phyloP scores from a whole-genome alignment of 1,140 invertebrate species.

The Drosophila ambigua region DNA sequence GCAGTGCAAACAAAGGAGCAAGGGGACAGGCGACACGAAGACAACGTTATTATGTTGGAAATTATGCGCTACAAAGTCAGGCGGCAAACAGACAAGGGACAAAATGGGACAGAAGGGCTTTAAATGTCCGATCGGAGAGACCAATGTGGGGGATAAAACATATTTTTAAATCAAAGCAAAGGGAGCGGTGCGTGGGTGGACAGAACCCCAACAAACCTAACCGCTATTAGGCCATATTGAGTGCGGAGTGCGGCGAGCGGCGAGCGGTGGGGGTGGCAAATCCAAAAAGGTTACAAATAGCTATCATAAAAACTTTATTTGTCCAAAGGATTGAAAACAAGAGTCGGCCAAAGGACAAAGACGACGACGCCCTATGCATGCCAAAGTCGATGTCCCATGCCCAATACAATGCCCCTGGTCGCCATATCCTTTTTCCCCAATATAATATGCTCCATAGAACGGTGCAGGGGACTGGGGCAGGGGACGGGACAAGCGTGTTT shows the following conservation, averaged over 20 bases:
- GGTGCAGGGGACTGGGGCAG: neutral
- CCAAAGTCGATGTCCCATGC: slow-evolving; percentile 53
- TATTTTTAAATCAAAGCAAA: slow-evolving; percentile 80
- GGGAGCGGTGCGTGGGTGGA: slow-evolving; percentile 47
- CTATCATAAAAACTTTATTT: slow-evolving; percentile 81
- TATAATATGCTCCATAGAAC: slow-evolving; percentile 67
- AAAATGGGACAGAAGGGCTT: slow-evolving; percentile 39
- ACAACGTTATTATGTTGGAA: slow-evolving; percentile 61
- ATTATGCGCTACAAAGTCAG: slow-evolving; percentile 63
- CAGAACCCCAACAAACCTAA: slow-evolving; percentile 17
- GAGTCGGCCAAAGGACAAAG: slow-evolving; percentile 47
- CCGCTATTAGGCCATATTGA: slow-evolving; percentile 71
- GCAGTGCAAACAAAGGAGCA: slow-evolving; percentile 9
- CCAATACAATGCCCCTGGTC: slow-evolving; percentile 11
- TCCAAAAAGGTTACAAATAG: slow-evolving; percentile 81
- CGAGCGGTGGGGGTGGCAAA: slow-evolving; percentile 27
- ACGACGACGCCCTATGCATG: slow-evolving; percentile 62
- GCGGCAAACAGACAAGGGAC: slow-evolving; percentile 36
- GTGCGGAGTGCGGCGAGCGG: slow-evolving; percentile 8
- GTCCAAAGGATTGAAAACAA: slow-evolving; percentile 78
- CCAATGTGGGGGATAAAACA: slow-evolving; percentile 59
- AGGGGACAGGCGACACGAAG: slow-evolving; percentile 19
- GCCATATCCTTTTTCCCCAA: slow-evolving; percentile 34
- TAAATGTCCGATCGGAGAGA: slow-evolving; percentile 16
- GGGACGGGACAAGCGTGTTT: slow-evolving; percentile 67